A percentile compares a stretch with the other conserved stretches of the same genome.
phyloP scores from a whole-genome alignment of 2,888 invertebrate species.

The Hydrotaea diabolus region DNA sequence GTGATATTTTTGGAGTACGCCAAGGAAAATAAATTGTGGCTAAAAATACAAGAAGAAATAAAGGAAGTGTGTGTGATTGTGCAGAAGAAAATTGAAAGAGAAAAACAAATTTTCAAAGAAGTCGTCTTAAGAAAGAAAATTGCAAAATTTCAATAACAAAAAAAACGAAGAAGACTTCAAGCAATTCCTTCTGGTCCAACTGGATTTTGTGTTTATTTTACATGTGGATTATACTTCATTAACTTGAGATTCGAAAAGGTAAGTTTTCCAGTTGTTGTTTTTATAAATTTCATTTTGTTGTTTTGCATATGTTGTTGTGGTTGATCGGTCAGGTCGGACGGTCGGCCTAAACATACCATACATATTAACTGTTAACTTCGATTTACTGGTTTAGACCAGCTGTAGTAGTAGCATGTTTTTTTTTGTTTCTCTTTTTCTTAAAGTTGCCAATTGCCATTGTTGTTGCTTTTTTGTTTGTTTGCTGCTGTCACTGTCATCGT shows the following conservation, averaged over 20 bases:
- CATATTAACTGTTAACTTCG: neutral
- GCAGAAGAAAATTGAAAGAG: slow-evolving; percentile 7
- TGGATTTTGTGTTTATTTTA: slow-evolving; percentile 19
- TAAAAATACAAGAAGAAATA: slow-evolving; percentile 6
- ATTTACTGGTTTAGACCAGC: slow-evolving; percentile 24
- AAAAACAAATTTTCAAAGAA: neutral
- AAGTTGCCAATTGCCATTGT: slow-evolving; percentile 14
- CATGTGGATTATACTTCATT: slow-evolving; percentile 18
- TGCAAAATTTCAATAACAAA: neutral
- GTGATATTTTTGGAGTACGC: slow-evolving; percentile 25
- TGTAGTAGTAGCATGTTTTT: neutral
- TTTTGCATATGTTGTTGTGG: slow-evolving; percentile 8
- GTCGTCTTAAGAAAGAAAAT: slow-evolving; percentile 16
- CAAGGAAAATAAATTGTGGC: slow-evolving; percentile 30
- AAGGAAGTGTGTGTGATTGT: slow-evolving; percentile 3
- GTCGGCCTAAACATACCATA: neutral
- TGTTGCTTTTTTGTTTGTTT: neutral
- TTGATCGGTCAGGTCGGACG: neutral
- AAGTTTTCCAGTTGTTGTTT: slow-evolving; percentile 3
- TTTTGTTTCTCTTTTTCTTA: neutral
- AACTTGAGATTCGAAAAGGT: slow-evolving; percentile 14
- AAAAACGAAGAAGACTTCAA: neutral
- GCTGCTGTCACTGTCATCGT: slow-evolving; percentile 24
- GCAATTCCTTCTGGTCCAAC: neutral
- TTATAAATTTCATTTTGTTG: slow-evolving; percentile 1